These are phyloP conservation scores for Caenorhabditis becei DNA, from an alignment of 2,888 invertebrate species.

Conservation along the genomic window DNA sequence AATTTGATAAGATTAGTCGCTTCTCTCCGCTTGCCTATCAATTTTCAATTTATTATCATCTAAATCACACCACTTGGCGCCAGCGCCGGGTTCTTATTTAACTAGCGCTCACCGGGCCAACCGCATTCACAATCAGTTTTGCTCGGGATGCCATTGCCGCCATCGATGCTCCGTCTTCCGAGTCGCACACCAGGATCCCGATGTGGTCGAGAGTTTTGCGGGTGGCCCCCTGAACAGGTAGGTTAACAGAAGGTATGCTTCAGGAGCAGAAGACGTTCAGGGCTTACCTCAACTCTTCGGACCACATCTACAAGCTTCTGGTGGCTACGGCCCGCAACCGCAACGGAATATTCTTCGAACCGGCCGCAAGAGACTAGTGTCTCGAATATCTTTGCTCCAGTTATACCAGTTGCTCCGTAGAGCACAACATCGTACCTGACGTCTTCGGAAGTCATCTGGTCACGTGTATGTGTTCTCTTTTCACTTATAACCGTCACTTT, in stretches of 20 bases:
- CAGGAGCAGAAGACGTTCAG: no score
- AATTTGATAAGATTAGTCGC: background rate
- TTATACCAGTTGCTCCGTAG: conserved; percentile 95
- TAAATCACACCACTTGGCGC: background rate
- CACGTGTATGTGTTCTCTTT: background rate
- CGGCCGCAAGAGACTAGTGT: conserved; percentile 83
- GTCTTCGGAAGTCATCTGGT: background rate
- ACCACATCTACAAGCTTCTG: conserved; percentile 85
- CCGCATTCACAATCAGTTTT: conserved; percentile 91
- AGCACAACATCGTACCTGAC: conserved; percentile 88
- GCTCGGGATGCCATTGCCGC: conserved; percentile 89
- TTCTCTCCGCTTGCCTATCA: background rate
- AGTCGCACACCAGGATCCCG: conserved; percentile 89
- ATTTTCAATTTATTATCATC: background rate
- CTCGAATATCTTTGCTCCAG: conserved; percentile 90
- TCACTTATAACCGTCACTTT: background rate
- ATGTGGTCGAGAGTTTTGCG: conserved; percentile 81
- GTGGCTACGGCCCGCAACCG: conserved; percentile 89
- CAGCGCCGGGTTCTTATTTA: background rate
- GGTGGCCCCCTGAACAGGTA: conserved; percentile 7
- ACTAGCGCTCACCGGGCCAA: conserved; percentile 87
- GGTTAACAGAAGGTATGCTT: conserved; percentile 27
- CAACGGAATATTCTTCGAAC: conserved; percentile 87
- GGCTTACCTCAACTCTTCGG: conserved; percentile 82
- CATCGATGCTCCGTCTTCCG: conserved; percentile 87